A percentile compares a stretch with the other conserved stretches of the same genome.
phyloP scores from a whole-genome alignment of 1,140 invertebrate species.

The Lepeophtheirus salmonis region DNA sequence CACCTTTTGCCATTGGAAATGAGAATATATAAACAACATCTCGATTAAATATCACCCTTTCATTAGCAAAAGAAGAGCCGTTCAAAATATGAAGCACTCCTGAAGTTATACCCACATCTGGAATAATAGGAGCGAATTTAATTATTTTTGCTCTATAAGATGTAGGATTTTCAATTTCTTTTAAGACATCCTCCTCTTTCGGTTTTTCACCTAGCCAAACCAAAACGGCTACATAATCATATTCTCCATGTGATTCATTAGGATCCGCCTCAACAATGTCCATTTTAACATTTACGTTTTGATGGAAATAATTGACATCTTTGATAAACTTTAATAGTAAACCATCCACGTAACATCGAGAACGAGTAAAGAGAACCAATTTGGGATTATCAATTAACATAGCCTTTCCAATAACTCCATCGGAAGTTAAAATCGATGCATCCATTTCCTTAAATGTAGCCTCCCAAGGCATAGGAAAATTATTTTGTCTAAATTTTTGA shows the following conservation, averaged over 20 bases:
- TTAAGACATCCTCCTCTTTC: not conserved
- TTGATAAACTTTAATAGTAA: not conserved
- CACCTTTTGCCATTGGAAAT: slow-evolving; percentile 4
- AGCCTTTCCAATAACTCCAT: not conserved
- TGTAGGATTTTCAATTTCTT: not conserved
- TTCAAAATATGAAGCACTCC: not conserved
- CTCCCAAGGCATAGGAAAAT: not conserved
- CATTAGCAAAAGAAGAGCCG: not conserved
- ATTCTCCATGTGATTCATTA: not conserved
- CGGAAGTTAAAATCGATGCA: not conserved
- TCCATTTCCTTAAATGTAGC: not conserved
- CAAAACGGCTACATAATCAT: not conserved
- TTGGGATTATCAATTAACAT: not conserved
- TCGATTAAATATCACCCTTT: slow-evolving; percentile 3
- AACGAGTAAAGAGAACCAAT: not conserved
- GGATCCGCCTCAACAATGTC: not conserved
- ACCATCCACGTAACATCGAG: not conserved
- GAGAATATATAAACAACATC: slow-evolving; percentile 3
- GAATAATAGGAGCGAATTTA: not conserved
- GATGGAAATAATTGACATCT: not conserved
- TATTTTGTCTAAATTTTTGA: not conserved
- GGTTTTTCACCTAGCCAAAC: not conserved
- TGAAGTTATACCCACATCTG: not conserved
- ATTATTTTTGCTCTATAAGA: not conserved
- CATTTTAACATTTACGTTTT: not conserved